phyloP scores from a whole-genome alignment of 2,113 vertebrate species.

The Stictonetta naevosa region DNA sequence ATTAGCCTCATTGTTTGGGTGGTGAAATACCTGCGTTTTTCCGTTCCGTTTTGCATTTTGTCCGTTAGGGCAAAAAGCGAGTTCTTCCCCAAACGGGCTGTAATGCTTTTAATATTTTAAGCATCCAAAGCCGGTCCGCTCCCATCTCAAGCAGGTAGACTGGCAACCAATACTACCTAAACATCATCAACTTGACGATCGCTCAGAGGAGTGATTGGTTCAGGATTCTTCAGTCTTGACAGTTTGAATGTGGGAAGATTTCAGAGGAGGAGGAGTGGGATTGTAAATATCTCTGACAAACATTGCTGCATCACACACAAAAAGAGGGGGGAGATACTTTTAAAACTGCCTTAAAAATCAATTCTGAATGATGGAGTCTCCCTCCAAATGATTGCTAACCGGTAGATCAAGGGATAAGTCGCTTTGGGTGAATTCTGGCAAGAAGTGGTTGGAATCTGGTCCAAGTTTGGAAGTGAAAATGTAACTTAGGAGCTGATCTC shows the following conservation, averaged over 20 bases:
- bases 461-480: neutral
- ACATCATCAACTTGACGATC: conserved; percentile 9
- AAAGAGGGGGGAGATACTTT: conserved; percentile 45
- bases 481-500: conserved; percentile 44
- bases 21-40: neutral
- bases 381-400: conserved; percentile 11
- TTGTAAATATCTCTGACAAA: conserved; percentile 62
- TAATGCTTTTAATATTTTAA: neutral
- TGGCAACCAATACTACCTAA: conserved; percentile 55
- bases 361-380: conserved; percentile 41
- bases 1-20: neutral
- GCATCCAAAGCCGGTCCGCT: conserved; percentile 12
- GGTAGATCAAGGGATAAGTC: conserved; percentile 26
- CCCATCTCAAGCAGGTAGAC: conserved; percentile 26
- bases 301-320: conserved; percentile 58
- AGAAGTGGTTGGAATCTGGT: conserved; percentile 22
- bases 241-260: conserved; percentile 53
- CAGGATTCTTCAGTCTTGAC: conserved; percentile 29
- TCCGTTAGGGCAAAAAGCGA: neutral
- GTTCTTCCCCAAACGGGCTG: neutral
- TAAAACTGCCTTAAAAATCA: conserved; percentile 69
- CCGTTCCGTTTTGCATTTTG: neutral
- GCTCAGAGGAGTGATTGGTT: conserved; percentile 26
- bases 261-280: conserved; percentile 29
- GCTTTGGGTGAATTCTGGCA: conserved; percentile 58